Evolutionary conservation across 2,888 invertebrate species (phyloP).

Genomic region (Antitype chi): DNA sequence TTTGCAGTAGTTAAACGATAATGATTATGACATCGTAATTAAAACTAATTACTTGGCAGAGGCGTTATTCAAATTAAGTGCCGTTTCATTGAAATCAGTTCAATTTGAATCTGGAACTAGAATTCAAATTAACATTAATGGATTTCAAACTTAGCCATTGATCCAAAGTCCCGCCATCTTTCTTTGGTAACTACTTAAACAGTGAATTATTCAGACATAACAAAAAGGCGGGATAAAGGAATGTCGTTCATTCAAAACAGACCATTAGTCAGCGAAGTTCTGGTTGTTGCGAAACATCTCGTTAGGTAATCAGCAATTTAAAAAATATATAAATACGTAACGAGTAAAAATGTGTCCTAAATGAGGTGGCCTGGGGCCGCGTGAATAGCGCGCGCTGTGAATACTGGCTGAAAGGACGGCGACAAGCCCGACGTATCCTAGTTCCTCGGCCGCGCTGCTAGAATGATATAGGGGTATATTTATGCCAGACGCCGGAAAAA

Average conservation of each 20-base stretch:
- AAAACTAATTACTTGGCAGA: conserved; percentile 41
- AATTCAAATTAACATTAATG: conserved; percentile 38
- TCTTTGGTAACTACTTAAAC: conserved; percentile 12
- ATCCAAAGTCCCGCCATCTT: background rate
- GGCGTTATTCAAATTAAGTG: conserved; percentile 45
- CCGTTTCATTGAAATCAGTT: conserved; percentile 47
- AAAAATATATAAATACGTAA: conserved; percentile 51
- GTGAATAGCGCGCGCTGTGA: conserved; percentile 62
- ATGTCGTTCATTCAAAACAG: conserved; percentile 34
- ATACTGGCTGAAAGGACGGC: conserved; percentile 60
- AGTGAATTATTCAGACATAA: conserved; percentile 31
- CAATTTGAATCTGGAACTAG: conserved; percentile 29
- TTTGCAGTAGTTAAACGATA: conserved; percentile 31
- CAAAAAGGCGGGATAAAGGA: conserved; percentile 23
- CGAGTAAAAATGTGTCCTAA: conserved; percentile 64
- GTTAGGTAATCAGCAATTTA: conserved; percentile 49
- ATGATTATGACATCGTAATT: conserved; percentile 47
- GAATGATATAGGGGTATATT: conserved; percentile 49
- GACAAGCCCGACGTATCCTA: conserved; percentile 60
- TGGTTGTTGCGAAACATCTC: conserved; percentile 34
- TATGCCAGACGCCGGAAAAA: conserved; percentile 32
- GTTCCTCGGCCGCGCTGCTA: conserved; percentile 43
- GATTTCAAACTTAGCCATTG: conserved; percentile 37
- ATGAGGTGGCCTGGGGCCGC: conserved; percentile 58
- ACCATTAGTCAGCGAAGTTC: conserved; percentile 21